These are phyloP conservation scores for Mastomys natalensis DNA, from an alignment of 2,113 vertebrate species.

Conservation along the genomic window DNA sequence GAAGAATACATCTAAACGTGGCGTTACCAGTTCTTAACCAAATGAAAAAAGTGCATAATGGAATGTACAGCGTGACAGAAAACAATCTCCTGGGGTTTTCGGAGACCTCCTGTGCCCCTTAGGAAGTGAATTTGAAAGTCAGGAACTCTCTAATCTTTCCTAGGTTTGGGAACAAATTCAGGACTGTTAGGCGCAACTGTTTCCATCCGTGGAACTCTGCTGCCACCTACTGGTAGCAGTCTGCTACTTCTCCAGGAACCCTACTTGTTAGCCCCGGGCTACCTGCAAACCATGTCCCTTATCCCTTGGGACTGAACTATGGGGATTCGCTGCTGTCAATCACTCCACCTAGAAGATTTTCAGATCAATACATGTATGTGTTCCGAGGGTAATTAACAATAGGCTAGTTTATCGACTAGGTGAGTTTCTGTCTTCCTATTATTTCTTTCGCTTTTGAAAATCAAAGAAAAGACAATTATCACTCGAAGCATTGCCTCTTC, in stretches of 20 bases:
- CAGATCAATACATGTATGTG: background rate
- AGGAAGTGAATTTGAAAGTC: background rate
- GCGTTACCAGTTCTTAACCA: background rate
- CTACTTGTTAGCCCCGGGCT: conserved; percentile 35
- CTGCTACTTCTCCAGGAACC: conserved; percentile 83
- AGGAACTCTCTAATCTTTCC: conserved; percentile 49
- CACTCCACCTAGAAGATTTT: conserved; percentile 41
- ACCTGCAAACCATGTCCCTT: conserved; percentile 61
- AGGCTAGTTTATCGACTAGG: conserved; percentile 37
- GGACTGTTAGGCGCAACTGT: background rate
- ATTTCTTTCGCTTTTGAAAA: conserved; percentile 61
- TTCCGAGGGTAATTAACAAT: conserved; percentile 66
- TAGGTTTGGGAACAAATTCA: conserved; percentile 21
- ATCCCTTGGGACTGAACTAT: background rate
- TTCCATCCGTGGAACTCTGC: conserved; percentile 85
- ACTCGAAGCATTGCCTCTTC: conserved; percentile 53
- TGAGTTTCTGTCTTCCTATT: conserved; percentile 69
- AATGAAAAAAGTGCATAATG: conserved; percentile 40
- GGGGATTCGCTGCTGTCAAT: conserved; percentile 59
- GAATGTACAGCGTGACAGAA: conserved; percentile 14
- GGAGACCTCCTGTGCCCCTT: accelerated
- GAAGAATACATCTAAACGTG: conserved; percentile 68
- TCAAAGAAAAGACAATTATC: conserved; percentile 62
- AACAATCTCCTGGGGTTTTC: background rate
- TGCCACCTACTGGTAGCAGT: conserved; percentile 89